Base-by-base conservation (phyloP, 2,888 invertebrate genomes). In the Fragum sueziense region DNA sequence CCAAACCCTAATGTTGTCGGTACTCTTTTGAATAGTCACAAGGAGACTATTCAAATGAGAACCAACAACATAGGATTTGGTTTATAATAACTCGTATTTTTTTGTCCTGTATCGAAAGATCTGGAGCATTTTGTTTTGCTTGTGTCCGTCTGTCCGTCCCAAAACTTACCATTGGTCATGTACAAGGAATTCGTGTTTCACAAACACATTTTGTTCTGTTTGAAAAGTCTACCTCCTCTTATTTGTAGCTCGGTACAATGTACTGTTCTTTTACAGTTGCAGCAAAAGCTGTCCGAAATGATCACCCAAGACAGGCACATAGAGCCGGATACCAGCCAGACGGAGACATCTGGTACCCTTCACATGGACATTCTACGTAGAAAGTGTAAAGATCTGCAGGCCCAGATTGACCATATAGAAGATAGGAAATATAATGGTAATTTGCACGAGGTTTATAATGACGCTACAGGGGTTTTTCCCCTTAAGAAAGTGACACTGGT, bases 331-430 rank as follows among this genome's bases (percentile, higher is more conserved):
- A 61, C 33, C 61, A 61, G 17, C 20, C 61, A 61, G n/a, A 22
- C 14, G 14, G 61, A 61, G 20, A 17, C 33, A n/a, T 20, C 61
- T 61, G 33, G 27, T 31, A 6, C n/a, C 34, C 47, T 57, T 3
- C n/a, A 62, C 0, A 22, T 62, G n/a, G 69, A 79, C 61, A 76
- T 84, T 29, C 57, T 73, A 25, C 74, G 70, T 34, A 72, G 70
- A 27, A 86, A 77, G 70, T 75, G 77, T 51, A 82, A 80, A 73
- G 61, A 78, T 41, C 70, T 84, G 29, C 62, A 68, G 29, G 82
- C 84, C 9, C 84, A 85, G 72, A 72, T 84, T 25, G 69, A 81
- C 17, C 7, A 7, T 29, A n/a, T 31, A 29, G 51, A 69, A 20
- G 14, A 11, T 7, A 51, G 31, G 14, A 20, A 51, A 27, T 47